These are phyloP conservation scores for Agelas oroides DNA, from an alignment of 37 sponge, comb jelly and placozoan genomes.

Conservation along the genomic window DNA sequence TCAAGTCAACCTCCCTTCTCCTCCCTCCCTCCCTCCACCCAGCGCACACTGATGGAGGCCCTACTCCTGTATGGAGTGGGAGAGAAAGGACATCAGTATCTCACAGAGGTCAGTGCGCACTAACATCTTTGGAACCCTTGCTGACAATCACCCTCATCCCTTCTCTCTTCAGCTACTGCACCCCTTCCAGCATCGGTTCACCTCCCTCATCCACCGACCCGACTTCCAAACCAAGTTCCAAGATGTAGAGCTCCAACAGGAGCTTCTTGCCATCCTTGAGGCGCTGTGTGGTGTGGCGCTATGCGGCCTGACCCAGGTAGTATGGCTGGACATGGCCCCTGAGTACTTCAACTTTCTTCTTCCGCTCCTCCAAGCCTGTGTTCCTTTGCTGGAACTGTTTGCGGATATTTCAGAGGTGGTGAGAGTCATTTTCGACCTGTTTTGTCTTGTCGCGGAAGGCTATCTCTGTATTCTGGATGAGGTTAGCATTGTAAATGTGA, in stretches of 20 bases:
- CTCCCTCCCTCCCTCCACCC: conserved; percentile 38
- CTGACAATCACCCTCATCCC: neutral
- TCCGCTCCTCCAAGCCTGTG: conserved; percentile 39
- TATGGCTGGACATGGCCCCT: neutral
- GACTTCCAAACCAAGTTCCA: conserved; percentile 22
- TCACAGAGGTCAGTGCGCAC: conserved; percentile 53
- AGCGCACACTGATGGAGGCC: conserved; percentile 41
- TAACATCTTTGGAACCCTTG: too few relatives aligned
- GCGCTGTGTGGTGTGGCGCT: conserved; percentile 57
- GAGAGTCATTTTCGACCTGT: conserved; percentile 56
- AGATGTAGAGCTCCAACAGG: neutral
- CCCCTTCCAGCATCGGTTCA: conserved; percentile 41
- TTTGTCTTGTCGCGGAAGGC: conserved; percentile 54
- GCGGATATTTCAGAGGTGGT: conserved; percentile 35
- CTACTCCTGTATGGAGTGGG: conserved; percentile 56
- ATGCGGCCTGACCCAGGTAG: conserved; percentile 39
- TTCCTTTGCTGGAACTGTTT: conserved; percentile 43
- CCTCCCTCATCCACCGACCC: conserved; percentile 4
- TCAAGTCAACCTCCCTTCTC: conserved; percentile 16
- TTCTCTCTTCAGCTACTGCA: conserved; percentile 36
- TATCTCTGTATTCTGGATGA: conserved; percentile 47
- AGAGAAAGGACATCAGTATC: conserved; percentile 36
- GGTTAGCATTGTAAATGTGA: conserved; percentile 20
- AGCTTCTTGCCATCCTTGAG: conserved; percentile 57
- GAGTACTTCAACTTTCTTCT: conserved; percentile 43